phyloP scores from a whole-genome alignment of 1,140 invertebrate species.

The Hyphantria cunea region DNA sequence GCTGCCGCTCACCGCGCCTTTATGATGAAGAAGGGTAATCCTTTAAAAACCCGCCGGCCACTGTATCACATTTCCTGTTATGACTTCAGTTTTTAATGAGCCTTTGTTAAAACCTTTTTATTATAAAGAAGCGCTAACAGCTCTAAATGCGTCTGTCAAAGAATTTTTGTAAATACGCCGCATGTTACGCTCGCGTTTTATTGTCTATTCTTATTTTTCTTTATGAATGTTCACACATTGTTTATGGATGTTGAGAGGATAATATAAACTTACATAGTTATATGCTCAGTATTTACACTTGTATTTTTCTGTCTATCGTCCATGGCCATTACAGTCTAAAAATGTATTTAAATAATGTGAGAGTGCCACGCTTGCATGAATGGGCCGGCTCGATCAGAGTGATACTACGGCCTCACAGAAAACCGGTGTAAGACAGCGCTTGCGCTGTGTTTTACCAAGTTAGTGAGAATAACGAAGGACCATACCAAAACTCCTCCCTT shows the following conservation, averaged over 20 bases:
- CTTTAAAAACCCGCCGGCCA: constrained; percentile 58
- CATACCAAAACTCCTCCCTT: too few relatives aligned
- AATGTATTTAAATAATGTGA: too few relatives aligned
- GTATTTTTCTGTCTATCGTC: too few relatives aligned
- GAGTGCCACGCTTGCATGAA: too few relatives aligned
- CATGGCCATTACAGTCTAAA: too few relatives aligned
- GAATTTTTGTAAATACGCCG: constrained; percentile 44
- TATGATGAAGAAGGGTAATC: constrained; percentile 74
- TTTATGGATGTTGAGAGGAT: constrained; percentile 18
- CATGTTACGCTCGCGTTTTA: constrained; percentile 42
- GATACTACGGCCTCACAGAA: too few relatives aligned
- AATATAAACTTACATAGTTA: constrained; percentile 17
- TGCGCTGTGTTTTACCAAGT: too few relatives aligned
- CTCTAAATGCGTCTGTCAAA: constrained; percentile 54
- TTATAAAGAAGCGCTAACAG: constrained; percentile 63
- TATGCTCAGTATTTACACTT: constrained; percentile 1
- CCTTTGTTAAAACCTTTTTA: constrained; percentile 68
- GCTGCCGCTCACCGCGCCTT: constrained; percentile 70
- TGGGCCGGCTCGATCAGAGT: too few relatives aligned
- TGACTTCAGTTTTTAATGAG: constrained; percentile 76
- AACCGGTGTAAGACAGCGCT: too few relatives aligned
- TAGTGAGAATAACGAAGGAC: too few relatives aligned
- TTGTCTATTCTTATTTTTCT: constrained; percentile 47
- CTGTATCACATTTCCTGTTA: constrained; percentile 79
- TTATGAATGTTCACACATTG: constrained; percentile 40